Evolutionary conservation across 2,113 vertebrate species (phyloP), one percentile per base, ranked within the genome.

Genomic region (Heterochromis multidens): DNA sequence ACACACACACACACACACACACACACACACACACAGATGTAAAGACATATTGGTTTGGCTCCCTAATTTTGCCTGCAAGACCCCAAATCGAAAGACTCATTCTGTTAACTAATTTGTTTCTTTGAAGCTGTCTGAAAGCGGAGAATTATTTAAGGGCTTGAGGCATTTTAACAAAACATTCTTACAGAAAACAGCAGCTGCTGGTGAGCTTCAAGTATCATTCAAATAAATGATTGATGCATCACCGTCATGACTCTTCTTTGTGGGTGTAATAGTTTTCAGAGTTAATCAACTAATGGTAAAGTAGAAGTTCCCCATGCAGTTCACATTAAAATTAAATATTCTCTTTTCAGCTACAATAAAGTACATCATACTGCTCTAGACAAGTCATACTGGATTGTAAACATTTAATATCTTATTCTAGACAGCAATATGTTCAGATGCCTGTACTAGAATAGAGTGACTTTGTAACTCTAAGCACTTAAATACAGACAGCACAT

Each of bases 1-100:
- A 27, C 46, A 23, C 57, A 63, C 54, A 46, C 40, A 77, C 46
- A 61, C 33, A 49, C 88, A 35, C 56, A 35, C n/a, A 46, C 76
- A 37, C 19, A 54, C 25, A 49, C 25, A 29, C 14, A 76, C 29
- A 67, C 13, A 31, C n/a, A 78, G 56, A 80, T 31, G 56, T 35
- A 35, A 74, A 79, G 60, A 58, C 35, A 40, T 63, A 33, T 63
- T n/a, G 33, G 33, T 58, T 57, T 37, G 4, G 52, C 63, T 82
- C 84, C 81, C 58, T 85, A 81, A 88, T 88, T 89, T 79, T 67
- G 79, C 77, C 70, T 79, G 56, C 12, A 81, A 79, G 56, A 46
- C 65, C 23, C 14, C 17, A 81, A 65, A 83, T 49, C 5, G 46
- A 80, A 63, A 65, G 79, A 72, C 31, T 57, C 59, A 82, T 62